Evolutionary conservation across 2,888 invertebrate genomes (phyloP).

Genomic region (Lasioglossum oenotherae): DNA sequence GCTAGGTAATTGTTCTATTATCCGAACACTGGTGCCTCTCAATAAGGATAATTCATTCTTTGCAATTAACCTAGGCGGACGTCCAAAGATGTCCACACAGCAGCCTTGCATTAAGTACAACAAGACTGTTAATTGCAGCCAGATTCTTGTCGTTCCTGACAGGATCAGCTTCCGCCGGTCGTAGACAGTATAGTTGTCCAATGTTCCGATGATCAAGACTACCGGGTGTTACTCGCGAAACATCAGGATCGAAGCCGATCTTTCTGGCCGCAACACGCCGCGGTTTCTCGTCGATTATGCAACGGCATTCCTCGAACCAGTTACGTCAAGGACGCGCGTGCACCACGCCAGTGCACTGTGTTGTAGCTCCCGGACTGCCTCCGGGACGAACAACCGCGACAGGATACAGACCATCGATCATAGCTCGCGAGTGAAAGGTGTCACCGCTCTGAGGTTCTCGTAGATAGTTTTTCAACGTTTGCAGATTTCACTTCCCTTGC

Average conservation of each 20-base stretch:
- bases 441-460: conserved; percentile 19
- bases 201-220: neutral
- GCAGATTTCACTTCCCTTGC: neutral
- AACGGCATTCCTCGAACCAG: conserved; percentile 71
- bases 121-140: neutral
- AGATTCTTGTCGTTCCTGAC: neutral
- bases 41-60: neutral
- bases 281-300: conserved; percentile 64
- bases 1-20: neutral
- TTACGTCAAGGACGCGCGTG: conserved; percentile 69
- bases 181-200: neutral
- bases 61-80: neutral
- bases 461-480: neutral
- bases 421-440: conserved; percentile 21
- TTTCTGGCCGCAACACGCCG: conserved; percentile 38
- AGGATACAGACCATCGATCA: conserved; percentile 42
- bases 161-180: neutral
- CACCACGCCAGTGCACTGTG: conserved; percentile 42
- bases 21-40: neutral
- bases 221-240: neutral
- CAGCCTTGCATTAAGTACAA: neutral
- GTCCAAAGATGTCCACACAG: neutral
- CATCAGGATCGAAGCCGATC: conserved; percentile 32
- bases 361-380: conserved; percentile 22
- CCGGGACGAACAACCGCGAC: conserved; percentile 25